Evolutionary conservation across 2,113 vertebrate species (phyloP).

Genomic region (Siniperca knerii): DNA sequence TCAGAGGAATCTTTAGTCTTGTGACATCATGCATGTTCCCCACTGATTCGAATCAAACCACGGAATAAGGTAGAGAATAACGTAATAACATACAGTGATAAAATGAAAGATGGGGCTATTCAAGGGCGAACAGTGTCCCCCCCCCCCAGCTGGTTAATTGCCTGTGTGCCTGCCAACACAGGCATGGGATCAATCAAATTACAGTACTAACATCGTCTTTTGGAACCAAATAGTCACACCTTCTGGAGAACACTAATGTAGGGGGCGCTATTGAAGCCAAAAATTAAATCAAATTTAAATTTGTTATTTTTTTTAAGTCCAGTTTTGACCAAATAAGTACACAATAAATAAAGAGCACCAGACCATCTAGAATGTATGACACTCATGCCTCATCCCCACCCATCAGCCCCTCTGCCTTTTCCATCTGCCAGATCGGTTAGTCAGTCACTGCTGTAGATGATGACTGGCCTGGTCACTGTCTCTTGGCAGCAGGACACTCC

Average conservation of each 20-base stretch:
- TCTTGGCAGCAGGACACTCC: constrained; percentile 33
- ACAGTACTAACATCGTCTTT: too few relatives aligned
- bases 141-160: too few relatives aligned
- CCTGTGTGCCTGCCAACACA: too few relatives aligned
- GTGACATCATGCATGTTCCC: too few relatives aligned
- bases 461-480: constrained; percentile 19
- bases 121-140: too few relatives aligned
- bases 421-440: constrained; percentile 31
- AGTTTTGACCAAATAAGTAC: neutral
- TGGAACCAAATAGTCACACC: neutral
- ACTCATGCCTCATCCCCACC: neutral
- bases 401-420: neutral
- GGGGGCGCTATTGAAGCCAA: neutral
- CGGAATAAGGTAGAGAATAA: too few relatives aligned
- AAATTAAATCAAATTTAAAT: neutral
- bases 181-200: neutral
- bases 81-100: too few relatives aligned
- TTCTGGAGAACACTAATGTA: neutral
- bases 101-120: too few relatives aligned
- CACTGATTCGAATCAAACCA: too few relatives aligned
- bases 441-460: constrained; percentile 37
- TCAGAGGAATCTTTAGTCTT: too few relatives aligned
- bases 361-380: neutral
- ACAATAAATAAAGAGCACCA: neutral
- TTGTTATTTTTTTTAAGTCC: neutral